Evolutionary conservation across 1,140 invertebrate species (phyloP).

Genomic region (Drosophila orosa): DNA sequence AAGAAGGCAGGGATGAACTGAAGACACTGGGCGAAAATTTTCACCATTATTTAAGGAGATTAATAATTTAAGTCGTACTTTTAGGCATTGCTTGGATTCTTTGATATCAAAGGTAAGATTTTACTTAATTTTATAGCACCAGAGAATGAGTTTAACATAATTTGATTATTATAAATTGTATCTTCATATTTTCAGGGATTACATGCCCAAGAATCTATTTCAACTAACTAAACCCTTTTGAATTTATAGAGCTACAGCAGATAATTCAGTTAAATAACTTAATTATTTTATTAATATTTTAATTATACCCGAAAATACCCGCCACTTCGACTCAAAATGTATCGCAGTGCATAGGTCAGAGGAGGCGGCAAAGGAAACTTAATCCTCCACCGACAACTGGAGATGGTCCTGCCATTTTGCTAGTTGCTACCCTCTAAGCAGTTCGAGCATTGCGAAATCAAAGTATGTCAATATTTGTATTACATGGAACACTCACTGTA

Average conservation of each 20-base stretch:
- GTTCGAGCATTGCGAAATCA: slow-evolving; percentile 59
- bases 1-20: background rate
- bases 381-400: slow-evolving; percentile 18
- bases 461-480: slow-evolving; percentile 80
- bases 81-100: no score
- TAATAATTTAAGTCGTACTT: background rate
- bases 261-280: background rate
- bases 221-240: no score
- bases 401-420: slow-evolving; percentile 23
- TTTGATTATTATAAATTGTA: background rate
- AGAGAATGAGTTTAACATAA: no score
- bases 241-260: no score
- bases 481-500: slow-evolving; percentile 58
- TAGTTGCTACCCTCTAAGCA: slow-evolving; percentile 41
- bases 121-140: background rate
- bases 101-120: background rate
- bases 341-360: slow-evolving; percentile 11
- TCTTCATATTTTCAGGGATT: no score
- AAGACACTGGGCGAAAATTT: background rate
- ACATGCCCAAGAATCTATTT: no score
- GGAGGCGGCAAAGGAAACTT: slow-evolving; percentile 4
- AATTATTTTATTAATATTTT: background rate
- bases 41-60: background rate
- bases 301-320: background rate
- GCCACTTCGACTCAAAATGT: background rate